These are phyloP conservation scores for Belonocnema kinseyi DNA, from an alignment of 1,140 invertebrate species.

Conservation along the genomic window DNA sequence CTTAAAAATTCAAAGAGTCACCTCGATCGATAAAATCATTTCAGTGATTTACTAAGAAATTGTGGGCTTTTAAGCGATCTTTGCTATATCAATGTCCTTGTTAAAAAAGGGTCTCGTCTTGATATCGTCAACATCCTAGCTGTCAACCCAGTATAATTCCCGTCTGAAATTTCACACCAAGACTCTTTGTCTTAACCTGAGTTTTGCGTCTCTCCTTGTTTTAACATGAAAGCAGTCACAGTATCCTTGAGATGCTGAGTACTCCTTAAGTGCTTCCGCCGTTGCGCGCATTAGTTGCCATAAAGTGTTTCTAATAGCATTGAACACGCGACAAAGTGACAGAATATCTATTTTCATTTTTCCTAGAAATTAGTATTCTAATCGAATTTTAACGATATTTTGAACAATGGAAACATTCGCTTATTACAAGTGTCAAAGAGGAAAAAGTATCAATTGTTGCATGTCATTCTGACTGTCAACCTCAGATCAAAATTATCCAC, in stretches of 20 bases:
- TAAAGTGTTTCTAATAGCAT: slow-evolving; percentile 28
- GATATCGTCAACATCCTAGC: not conserved
- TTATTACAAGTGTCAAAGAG: no score
- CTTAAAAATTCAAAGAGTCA: no score
- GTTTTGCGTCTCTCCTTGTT: slow-evolving; percentile 7
- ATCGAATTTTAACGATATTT: no score
- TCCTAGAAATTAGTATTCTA: no score
- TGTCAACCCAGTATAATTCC: not conserved
- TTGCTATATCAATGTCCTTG: not conserved
- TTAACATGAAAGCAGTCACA: slow-evolving; percentile 23
- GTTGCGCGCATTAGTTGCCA: slow-evolving; percentile 27
- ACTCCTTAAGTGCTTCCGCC: slow-evolving; percentile 19
- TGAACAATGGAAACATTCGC: no score
- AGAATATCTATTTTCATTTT: not conserved
- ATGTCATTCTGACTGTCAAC: no score
- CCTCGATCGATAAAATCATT: no score
- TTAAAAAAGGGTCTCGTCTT: not conserved
- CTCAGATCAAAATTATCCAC: no score
- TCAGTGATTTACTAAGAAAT: no score
- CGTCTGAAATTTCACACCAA: slow-evolving; percentile 28
- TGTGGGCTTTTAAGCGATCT: no score
- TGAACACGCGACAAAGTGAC: not conserved
- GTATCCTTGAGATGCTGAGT: slow-evolving; percentile 17
- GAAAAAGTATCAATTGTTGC: no score
- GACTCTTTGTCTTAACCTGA: slow-evolving; percentile 2